These are phyloP conservation scores for Pavo muticus DNA, from an alignment of 2,113 vertebrate genomes.

Conservation along the genomic window DNA sequence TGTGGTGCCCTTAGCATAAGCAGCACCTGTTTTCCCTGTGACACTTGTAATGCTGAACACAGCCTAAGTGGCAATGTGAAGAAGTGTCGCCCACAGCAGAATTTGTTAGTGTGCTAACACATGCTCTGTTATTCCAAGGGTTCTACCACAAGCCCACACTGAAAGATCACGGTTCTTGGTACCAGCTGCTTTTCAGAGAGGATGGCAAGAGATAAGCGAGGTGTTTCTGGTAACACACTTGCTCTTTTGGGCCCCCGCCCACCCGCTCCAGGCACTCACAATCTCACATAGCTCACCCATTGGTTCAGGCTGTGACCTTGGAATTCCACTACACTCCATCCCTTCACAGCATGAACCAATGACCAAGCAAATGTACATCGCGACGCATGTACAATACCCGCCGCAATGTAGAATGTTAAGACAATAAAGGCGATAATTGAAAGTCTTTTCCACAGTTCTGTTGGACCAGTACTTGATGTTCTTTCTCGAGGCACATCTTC, in stretches of 20 bases:
- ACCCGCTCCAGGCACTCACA: too few species aligned
- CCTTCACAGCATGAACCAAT: too few species aligned
- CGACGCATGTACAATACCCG: too few species aligned
- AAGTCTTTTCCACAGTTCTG: too few species aligned
- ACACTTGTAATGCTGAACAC: background rate
- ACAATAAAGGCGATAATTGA: too few species aligned
- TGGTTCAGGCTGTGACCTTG: too few species aligned
- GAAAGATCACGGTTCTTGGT: rapidly evolving
- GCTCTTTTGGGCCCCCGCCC: background rate
- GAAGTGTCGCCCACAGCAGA: background rate
- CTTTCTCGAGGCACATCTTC: too few species aligned
- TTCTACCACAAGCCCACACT: background rate
- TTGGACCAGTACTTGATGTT: too few species aligned
- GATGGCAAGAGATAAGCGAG: background rate
- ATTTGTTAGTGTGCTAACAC: background rate
- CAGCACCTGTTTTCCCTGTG: background rate
- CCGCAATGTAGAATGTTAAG: too few species aligned
- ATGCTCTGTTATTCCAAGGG: background rate
- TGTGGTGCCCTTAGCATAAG: background rate
- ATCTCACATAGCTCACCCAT: too few species aligned
- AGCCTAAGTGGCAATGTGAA: background rate
- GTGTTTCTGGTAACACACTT: background rate
- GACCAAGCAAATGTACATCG: too few species aligned
- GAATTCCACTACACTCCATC: too few species aligned
- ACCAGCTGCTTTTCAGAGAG: background rate